Evolutionary conservation across 2,113 vertebrate species (phyloP).

Genomic region (Macaca mulatta): DNA sequence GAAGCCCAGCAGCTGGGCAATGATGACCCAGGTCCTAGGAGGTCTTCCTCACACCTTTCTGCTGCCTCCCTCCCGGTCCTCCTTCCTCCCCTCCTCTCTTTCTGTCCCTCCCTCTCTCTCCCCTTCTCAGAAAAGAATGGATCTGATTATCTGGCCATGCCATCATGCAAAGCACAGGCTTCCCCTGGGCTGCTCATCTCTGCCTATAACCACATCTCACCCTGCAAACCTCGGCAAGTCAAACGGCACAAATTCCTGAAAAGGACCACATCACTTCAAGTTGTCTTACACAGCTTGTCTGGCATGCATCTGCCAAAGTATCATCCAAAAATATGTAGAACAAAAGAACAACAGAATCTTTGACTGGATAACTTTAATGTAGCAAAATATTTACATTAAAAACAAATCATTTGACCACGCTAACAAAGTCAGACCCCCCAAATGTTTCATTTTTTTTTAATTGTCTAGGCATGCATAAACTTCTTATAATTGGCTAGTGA

Average conservation of each 20-base stretch:
- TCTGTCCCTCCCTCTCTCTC: neutral
- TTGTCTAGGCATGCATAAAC: neutral
- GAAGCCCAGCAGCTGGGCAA: accelerated
- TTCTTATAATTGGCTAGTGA: neutral
- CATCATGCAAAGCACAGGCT: accelerated
- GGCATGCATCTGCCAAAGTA: neutral
- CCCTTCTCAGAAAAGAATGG: neutral
- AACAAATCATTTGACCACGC: conserved; percentile 42
- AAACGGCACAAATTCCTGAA: accelerated
- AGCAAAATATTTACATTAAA: conserved; percentile 58
- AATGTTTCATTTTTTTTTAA: neutral
- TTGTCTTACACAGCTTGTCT: accelerated
- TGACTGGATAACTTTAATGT: neutral
- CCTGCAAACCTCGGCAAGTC: neutral
- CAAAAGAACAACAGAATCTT: neutral
- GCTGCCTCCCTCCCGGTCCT: accelerated
- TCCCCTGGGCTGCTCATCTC: neutral
- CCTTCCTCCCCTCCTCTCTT: accelerated
- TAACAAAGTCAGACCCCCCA: neutral
- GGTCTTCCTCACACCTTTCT: accelerated
- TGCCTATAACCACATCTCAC: accelerated
- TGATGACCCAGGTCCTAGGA: neutral
- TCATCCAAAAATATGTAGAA: neutral
- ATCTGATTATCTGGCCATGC: neutral
- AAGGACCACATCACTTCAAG: accelerated